Evolutionary conservation across 2,797 vertebrate genomes (phyloP), one percentile per base, ranked within the genome.

Genomic region (Nasua narica): DNA sequence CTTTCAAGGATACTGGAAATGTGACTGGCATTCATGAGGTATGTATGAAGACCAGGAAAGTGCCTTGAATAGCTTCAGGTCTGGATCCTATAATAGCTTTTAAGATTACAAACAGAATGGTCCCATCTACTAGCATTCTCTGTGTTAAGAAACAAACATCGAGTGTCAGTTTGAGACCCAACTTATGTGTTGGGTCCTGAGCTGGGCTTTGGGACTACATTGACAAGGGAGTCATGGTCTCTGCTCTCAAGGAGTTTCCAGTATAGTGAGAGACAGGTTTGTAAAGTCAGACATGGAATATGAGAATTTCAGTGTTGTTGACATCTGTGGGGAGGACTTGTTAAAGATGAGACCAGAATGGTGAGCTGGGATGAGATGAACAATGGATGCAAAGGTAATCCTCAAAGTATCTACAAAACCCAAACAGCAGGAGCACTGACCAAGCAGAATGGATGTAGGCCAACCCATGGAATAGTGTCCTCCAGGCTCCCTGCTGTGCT

Each of bases 31-130:
- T 92, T 91, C 29, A 87, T 78, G 79, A 94, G 10, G 87, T 60
- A 23, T 92, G 10, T 90, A 87, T 88, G 67, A 94, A 97, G 77
- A 90, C 62, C 72, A 96, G 56, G 50, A 92, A 92, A 91, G 21
- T 83, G 48, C 19, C 52, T 70, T 90, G 16, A 92, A 10, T 29
- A 90, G 69, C 60, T 54, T 82, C 35, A 62, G 43, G n/a, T 88
- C 32, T 87, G 46, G 43, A 82, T 40, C 23, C 35, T 86, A n/a
- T 23, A 86, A 43, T 27, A 86, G 32, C 76, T 95, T 78, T 78
- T 3, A 85, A 37, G 48, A 69, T 87, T 87, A 72, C 27, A 50
- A 90, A 92, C 10, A 92, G 16, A 92, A 95, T 40, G 21, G 16
- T 78, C n/a, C 21, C 40, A 95, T 60, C 18, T 94, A 85, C 16